Percentiles rank a stretch among this genome's conserved stretches.
Evolutionary conservation across 2,113 vertebrate species (phyloP).

Genomic region (Pholis gunnellus): DNA sequence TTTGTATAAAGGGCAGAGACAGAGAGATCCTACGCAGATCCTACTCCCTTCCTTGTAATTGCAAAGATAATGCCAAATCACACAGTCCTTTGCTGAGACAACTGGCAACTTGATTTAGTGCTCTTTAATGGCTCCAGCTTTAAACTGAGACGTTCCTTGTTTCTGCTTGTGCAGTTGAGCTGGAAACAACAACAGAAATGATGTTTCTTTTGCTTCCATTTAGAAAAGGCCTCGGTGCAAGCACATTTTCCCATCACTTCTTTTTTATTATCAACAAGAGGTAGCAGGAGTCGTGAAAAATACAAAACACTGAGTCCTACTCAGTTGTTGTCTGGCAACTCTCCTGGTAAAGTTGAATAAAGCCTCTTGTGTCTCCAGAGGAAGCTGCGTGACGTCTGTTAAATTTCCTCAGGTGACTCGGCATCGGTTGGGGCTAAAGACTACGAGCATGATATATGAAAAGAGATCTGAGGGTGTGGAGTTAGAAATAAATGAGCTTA

Average conservation of each 20-base stretch:
- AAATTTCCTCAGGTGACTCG: not conserved
- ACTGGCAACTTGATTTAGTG: conserved; percentile 79
- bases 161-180: conserved; percentile 56
- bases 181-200: conserved; percentile 33
- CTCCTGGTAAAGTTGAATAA: not conserved
- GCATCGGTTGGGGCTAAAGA: not conserved
- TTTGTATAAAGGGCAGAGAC: conserved; percentile 69
- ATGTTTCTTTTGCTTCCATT: not conserved
- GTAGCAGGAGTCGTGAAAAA: not conserved
- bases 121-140: conserved; percentile 78
- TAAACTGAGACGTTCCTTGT: conserved; percentile 73
- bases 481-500: not conserved
- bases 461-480: not conserved
- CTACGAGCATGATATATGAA: not conserved
- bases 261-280: not conserved
- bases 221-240: not conserved
- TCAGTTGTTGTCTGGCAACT: not conserved
- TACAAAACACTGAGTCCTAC: not conserved
- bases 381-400: not conserved
- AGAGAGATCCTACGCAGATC: conserved; percentile 78
- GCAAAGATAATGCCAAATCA: conserved; percentile 81
- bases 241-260: not conserved
- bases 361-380: not conserved
- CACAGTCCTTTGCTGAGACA: conserved; percentile 75
- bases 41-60: conserved; percentile 77